phyloP scores from a whole-genome alignment of 2,797 vertebrate species.

The Eremophila alpestris region DNA sequence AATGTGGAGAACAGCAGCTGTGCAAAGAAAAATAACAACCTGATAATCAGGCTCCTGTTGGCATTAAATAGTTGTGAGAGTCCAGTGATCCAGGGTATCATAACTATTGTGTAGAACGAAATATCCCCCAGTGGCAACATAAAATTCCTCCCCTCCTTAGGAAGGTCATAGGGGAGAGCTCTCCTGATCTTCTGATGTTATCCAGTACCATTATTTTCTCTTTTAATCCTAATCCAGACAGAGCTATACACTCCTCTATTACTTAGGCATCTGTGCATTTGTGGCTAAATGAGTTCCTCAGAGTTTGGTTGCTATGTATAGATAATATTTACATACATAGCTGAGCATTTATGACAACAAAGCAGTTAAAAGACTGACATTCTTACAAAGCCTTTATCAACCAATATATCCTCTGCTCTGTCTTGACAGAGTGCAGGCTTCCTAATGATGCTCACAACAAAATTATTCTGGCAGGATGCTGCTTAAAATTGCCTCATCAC shows the following conservation, averaged over 20 bases:
- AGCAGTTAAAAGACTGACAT: conserved; percentile 15
- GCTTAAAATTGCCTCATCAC: neutral
- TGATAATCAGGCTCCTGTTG: conserved; percentile 59
- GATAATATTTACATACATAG: neutral
- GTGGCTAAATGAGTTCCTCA: neutral
- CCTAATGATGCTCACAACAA: neutral
- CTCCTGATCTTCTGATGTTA: neutral
- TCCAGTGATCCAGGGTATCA: conserved; percentile 15
- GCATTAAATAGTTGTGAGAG: conserved; percentile 44
- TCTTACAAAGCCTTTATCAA: neutral
- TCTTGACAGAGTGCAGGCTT: neutral
- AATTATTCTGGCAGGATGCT: neutral
- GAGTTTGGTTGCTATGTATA: neutral
- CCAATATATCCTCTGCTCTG: neutral
- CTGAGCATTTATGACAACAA: neutral
- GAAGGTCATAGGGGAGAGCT: conserved; percentile 16
- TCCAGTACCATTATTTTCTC: neutral
- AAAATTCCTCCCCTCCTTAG: conserved; percentile 20
- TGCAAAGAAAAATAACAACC: conserved; percentile 62
- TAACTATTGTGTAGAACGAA: neutral
- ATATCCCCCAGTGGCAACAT: neutral
- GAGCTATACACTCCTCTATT: neutral
- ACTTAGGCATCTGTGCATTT: neutral
- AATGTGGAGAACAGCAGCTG: conserved; percentile 52
- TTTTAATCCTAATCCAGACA: conserved; percentile 6